A percentile compares a stretch with the other conserved stretches of the same genome.
Conservation (phyloP, 2,797 vertebrate species). For the Myotis myotis region DNA sequence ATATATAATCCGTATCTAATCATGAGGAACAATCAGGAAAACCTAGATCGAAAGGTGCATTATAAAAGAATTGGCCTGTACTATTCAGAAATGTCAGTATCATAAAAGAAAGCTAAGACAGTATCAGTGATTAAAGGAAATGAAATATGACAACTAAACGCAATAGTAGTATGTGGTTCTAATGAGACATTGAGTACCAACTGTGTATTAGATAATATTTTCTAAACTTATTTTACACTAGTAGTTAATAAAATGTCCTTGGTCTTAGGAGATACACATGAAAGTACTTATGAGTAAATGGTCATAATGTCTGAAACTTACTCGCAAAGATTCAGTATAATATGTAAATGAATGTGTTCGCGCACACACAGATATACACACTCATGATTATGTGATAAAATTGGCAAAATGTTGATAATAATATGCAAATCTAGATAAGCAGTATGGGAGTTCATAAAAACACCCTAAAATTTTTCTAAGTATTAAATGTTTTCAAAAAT, state of each 20-base stretch:
- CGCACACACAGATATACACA: neutral
- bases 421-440: neutral
- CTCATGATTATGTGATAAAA: neutral
- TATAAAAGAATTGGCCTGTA: neutral
- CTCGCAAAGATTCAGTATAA: neutral
- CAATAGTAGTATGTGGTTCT: neutral
- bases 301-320: neutral
- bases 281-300: neutral
- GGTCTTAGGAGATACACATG: neutral
- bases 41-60: neutral
- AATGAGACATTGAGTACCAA: neutral
- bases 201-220: neutral
- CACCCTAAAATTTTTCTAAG: neutral
- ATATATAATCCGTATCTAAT: neutral
- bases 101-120: neutral
- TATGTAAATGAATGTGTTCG: neutral
- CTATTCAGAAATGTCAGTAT: neutral
- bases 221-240: neutral
- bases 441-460: neutral
- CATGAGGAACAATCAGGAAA: neutral
- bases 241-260: neutral
- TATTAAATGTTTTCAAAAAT: slow-evolving; percentile 25
- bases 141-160: neutral
- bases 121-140: neutral
- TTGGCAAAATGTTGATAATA: neutral